A percentile compares a stretch with the other conserved stretches of the same genome.
phyloP scores from a whole-genome alignment of 1,140 invertebrate species.

The Zaprionus ornatus region DNA sequence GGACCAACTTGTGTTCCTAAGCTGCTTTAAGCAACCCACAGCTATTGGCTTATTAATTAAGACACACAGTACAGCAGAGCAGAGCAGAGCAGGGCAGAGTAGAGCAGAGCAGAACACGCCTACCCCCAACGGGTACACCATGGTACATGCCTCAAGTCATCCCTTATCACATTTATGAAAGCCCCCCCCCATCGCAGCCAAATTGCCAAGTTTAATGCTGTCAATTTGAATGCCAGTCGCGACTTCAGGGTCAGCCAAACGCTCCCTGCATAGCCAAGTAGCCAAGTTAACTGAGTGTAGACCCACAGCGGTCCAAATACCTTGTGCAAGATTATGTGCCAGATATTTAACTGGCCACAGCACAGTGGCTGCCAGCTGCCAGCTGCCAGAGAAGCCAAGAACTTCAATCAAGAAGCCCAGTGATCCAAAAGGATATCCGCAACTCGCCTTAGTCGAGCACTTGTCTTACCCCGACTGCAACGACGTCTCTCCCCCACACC shows the following conservation, averaged over 20 bases:
- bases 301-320: constrained; percentile 12
- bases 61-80: constrained; percentile 41
- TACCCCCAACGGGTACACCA: neutral
- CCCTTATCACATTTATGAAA: constrained; percentile 80
- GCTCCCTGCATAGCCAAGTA: constrained; percentile 67
- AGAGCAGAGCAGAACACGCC: neutral
- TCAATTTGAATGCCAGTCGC: constrained; percentile 73
- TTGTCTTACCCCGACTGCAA: neutral
- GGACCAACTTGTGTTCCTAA: neutral
- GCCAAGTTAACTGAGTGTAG: neutral
- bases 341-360: constrained; percentile 42
- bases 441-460: constrained; percentile 12
- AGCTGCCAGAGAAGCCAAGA: constrained; percentile 25
- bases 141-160: constrained; percentile 17
- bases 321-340: constrained; percentile 32
- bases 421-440: constrained; percentile 61
- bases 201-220: constrained; percentile 54
- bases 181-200: constrained; percentile 36
- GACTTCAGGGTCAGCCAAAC: constrained; percentile 35
- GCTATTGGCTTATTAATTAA: constrained; percentile 79
- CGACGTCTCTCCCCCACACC: neutral
- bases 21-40: constrained; percentile 39
- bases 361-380: neutral
- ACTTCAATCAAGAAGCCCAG: constrained; percentile 56
- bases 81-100: too few species aligned